Evolutionary conservation across 2,888 invertebrate genomes (phyloP).

Genomic region (Drosophila pseudotalamancana): DNA sequence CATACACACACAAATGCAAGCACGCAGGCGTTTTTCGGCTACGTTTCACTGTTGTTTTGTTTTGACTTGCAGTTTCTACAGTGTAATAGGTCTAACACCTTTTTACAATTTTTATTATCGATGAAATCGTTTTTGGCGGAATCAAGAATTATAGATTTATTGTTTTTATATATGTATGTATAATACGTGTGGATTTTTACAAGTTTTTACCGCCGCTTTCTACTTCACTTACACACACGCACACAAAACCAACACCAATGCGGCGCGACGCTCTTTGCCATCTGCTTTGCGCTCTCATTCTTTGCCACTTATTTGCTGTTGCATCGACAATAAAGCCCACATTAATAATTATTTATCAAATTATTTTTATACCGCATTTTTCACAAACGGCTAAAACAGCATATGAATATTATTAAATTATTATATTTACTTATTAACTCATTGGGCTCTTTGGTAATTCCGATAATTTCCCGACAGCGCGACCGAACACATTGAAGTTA

Average conservation of each 20-base stretch:
- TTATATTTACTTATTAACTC: conserved; percentile 23
- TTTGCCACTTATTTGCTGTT: conserved; percentile 73
- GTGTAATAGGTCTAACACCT: conserved; percentile 27
- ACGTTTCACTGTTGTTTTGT: conserved; percentile 63
- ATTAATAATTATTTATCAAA: conserved; percentile 24
- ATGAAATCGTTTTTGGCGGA: conserved; percentile 21
- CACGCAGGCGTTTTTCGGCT: conserved; percentile 54
- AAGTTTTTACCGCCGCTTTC: conserved; percentile 78
- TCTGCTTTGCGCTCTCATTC: conserved; percentile 79
- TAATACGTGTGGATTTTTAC: conserved; percentile 51
- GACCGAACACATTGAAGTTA: conserved; percentile 59
- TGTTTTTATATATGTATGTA: conserved; percentile 16
- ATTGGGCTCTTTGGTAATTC: conserved; percentile 25
- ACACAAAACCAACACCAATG: conserved; percentile 55
- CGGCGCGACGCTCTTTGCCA: conserved; percentile 74
- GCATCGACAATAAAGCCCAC: conserved; percentile 53
- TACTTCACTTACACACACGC: conserved; percentile 60
- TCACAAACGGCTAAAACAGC: background rate
- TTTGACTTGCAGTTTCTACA: conserved; percentile 46
- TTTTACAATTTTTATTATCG: conserved; percentile 20
- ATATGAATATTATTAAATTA: conserved; percentile 5
- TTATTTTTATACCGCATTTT: conserved; percentile 15
- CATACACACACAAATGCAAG: conserved; percentile 23
- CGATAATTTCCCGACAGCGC: conserved; percentile 38
- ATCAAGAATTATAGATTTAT: conserved; percentile 17